Evolutionary conservation across 2,113 vertebrate genomes (phyloP), one percentile per base, ranked within the genome.

Genomic region (Corvus hawaiiensis): DNA sequence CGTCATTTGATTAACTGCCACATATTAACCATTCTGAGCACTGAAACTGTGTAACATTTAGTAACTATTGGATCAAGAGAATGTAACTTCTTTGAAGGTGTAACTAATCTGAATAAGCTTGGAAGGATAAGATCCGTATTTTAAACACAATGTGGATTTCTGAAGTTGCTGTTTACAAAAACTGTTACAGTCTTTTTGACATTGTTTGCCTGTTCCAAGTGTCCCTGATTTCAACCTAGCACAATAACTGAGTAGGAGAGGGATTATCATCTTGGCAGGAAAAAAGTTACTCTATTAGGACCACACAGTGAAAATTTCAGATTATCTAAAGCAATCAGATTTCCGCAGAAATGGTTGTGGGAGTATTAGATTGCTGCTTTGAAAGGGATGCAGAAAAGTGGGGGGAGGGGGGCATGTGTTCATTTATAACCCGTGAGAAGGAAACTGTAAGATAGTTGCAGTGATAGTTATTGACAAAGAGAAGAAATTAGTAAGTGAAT

Each of bases 261-360:
- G 46, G 68, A 90, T 77, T 69, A 58, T 95, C 3, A 1, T 85
- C 48, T 96, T 97, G 90, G 75, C 92, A 94, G 79, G 63, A 77
- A 66, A 55, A 82, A 61, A 32, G 33, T 58, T 90, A 23, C 41
- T 88, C 14, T 64, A 24, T 92, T 88, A 92, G 39, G 91, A 87
- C 86, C 75, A 83, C 82, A 88, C 75, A 88, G 46, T 64, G 88
- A 90, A 93, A 83, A 90, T 52, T 52, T 63, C 22, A 91, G 33
- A 77, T 90, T 61, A 59, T 74, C 35, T 86, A 46, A 89, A 85
- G 56, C 44, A 92, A 33, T 79, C 48, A 46, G 13, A 41, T 82
- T 88, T 87, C 49, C 72, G 17, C 3, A 41, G 54, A 68, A 76
- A 79, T 61, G 9, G 6, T 7, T 52, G 7, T 90, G 35, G 51